Base-by-base conservation (phyloP, 2,113 vertebrate species). In the Pseudolaguvia tuberculata region DNA sequence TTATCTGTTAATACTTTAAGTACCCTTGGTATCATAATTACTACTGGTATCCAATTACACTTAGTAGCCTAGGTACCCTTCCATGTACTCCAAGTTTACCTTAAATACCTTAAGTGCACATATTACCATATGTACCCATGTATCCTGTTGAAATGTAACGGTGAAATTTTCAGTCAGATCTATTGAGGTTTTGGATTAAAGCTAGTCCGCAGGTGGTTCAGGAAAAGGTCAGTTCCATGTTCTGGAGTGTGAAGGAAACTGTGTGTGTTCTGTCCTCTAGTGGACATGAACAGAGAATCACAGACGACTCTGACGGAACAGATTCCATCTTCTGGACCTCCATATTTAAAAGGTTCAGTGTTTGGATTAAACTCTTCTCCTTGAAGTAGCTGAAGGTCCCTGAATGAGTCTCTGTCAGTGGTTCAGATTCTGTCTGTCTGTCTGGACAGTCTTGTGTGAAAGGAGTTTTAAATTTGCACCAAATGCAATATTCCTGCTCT, bases 191-290 rank as follows among this genome's bases (percentile, higher is more conserved):
- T 27, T 67, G 4, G 31, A 20, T n/a, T 15, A 39, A 8, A 62
- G 11, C 2, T 35, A 13, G 63, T 21, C 5, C 57, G 45, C 23
- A 29, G 1, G 47, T 25, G 35, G 50, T n/a, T 82, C 68, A 82
- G 20, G 73, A 79, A 51, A 78, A 67, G 29, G 77, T 80, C 58
- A 91, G 68, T 77, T 89, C 81, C 21, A 90, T 56, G n/a, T 91
- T 87, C 61, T 79, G 81, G 4, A 91, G 85, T 27, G 88, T 87
- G 52, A 89, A 78, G 1, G 82, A 15, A 10, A 83, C 20, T 12
- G 78, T 81, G 75, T 86, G 85, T 77, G 77, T 78, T 2, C 78
- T 70, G 59, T 84, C 80, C 7, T 82, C 73, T 5, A 77, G 35
- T 1, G 84, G 70, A 10, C 84, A 53, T 31, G 87, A 72, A 12